phyloP scores from a whole-genome alignment of 2,113 vertebrate species.

The Thalassarche chlororhynchos region DNA sequence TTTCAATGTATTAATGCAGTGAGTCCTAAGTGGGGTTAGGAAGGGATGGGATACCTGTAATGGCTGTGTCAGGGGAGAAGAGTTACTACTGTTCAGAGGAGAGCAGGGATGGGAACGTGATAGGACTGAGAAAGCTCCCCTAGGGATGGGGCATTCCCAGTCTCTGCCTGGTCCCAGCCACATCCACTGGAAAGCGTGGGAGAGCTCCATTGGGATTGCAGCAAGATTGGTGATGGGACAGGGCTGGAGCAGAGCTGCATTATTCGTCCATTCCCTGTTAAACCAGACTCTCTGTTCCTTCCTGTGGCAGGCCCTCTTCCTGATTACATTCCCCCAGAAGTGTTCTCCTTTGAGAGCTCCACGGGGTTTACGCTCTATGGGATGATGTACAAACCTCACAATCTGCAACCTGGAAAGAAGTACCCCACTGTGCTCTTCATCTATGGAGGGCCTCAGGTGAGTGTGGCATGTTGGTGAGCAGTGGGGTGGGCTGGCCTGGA shows the following conservation, averaged over 20 bases:
- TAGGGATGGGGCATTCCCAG: neutral
- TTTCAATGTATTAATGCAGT: neutral
- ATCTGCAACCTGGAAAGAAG: constrained; percentile 83
- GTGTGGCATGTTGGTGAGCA: neutral
- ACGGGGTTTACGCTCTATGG: constrained; percentile 80
- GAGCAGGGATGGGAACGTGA: neutral
- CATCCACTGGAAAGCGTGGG: neutral
- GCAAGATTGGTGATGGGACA: neutral
- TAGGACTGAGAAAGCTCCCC: neutral
- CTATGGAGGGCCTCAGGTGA: constrained; percentile 84
- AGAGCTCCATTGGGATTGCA: neutral
- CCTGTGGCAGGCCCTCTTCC: constrained; percentile 74
- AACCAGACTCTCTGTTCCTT: neutral
- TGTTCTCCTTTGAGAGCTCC: constrained; percentile 83
- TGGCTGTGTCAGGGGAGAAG: neutral
- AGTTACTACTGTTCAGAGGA: neutral
- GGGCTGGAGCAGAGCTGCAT: neutral
- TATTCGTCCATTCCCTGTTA: neutral
- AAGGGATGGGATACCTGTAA: neutral
- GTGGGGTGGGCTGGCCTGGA: neutral
- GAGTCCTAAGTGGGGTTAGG: neutral
- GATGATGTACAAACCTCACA: constrained; percentile 84
- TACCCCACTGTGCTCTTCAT: constrained; percentile 84
- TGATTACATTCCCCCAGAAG: constrained; percentile 82
- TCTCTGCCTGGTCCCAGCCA: neutral